Evolutionary conservation across 2,113 vertebrate species (phyloP).

Genomic region (Salminus brasiliensis): DNA sequence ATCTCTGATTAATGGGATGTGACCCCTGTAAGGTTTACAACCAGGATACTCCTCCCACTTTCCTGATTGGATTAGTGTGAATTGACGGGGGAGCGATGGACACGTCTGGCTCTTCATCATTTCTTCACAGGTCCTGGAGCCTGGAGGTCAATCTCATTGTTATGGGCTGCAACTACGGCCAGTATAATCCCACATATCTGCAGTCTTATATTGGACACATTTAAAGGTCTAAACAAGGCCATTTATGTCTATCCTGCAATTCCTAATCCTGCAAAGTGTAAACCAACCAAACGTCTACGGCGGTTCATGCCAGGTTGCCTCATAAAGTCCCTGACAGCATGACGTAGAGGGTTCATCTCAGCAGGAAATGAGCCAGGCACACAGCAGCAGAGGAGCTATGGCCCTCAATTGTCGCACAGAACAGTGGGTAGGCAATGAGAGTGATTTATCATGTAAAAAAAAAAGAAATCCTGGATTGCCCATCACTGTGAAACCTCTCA

Average conservation of each 20-base stretch:
- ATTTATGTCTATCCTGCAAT: background rate
- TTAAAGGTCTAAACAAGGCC: background rate
- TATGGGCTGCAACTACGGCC: background rate
- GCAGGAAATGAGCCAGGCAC: conserved; percentile 24
- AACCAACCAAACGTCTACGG: background rate
- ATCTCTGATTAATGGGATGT: conserved; percentile 22
- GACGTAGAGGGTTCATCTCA: conserved; percentile 13
- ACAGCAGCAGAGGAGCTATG: background rate
- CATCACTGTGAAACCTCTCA: background rate
- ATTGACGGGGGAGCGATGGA: conserved; percentile 27
- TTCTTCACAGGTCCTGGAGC: background rate
- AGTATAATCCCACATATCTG: background rate
- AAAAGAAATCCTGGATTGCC: conserved; percentile 1
- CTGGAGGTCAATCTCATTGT: background rate
- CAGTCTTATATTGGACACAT: no score
- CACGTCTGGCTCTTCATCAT: conserved; percentile 24
- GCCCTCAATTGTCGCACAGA: background rate
- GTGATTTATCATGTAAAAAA: conserved; percentile 22
- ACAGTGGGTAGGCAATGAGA: conserved; percentile 4
- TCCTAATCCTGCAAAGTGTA: background rate
- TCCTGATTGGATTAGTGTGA: conserved; percentile 29
- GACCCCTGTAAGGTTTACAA: background rate
- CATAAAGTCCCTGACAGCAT: conserved; percentile 30
- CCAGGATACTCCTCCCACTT: background rate
- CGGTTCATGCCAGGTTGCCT: background rate